Conservation (phyloP, 64 coral and sea anemone genomes). For the Montipora cactus region DNA sequence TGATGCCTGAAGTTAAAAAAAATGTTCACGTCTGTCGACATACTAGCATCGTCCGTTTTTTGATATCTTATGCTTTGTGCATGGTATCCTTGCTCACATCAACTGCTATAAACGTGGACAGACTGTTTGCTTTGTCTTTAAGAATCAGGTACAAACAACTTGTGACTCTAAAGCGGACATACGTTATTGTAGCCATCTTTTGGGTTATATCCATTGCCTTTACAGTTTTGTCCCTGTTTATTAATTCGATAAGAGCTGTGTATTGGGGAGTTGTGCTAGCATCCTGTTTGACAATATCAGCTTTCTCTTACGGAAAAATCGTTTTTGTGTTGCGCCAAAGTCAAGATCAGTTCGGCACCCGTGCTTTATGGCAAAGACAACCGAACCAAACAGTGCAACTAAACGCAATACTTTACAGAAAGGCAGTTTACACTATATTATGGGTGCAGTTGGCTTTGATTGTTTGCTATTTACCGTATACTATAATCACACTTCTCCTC, state of each 20-base stretch:
- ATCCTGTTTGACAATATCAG: not conserved
- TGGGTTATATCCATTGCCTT: not conserved
- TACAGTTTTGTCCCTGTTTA: not conserved
- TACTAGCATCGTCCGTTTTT: not conserved
- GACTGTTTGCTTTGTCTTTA: conserved; percentile 15
- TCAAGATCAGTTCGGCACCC: not conserved
- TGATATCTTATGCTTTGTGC: not conserved
- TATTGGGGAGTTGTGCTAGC: not conserved
- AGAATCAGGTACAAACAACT: conserved; percentile 1
- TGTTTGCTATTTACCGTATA: not conserved
- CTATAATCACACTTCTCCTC: not conserved
- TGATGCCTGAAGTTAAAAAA: not conserved
- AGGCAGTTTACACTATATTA: not conserved
- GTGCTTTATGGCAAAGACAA: not conserved
- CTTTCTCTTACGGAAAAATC: not conserved
- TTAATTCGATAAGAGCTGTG: too few relatives aligned
- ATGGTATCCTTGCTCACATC: not conserved
- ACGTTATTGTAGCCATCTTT: not conserved
- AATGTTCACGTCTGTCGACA: not conserved
- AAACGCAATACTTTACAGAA: not conserved
- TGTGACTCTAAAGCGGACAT: not conserved
- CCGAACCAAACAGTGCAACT: not conserved
- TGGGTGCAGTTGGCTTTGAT: conserved; percentile 18
- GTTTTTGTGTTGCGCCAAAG: not conserved
- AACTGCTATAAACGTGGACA: conserved; percentile 2